Conservation (phyloP, 2,113 vertebrate species). For the Siniperca chuatsi region DNA sequence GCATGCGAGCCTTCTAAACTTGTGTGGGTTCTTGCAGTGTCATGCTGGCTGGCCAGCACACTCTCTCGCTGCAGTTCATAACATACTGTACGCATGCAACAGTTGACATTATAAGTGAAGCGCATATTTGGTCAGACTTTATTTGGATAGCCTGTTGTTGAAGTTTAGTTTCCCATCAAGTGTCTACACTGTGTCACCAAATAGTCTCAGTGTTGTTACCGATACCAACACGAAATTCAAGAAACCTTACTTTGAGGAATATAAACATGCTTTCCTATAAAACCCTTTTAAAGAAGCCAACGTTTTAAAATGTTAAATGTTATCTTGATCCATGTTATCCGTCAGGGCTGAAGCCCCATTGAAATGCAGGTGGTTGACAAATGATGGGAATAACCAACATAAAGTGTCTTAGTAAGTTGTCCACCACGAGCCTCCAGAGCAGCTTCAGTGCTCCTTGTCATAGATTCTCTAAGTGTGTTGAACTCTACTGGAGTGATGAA, state of each 20-base stretch:
- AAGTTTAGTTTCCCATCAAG: neutral
- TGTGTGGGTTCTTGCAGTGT: neutral
- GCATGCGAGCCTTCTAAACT: constrained; percentile 5
- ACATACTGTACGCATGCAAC: neutral
- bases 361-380: neutral
- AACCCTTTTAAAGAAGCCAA: neutral
- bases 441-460: neutral
- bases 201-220: neutral
- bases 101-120: neutral
- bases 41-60: neutral
- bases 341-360: neutral
- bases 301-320: neutral
- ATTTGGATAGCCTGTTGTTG: neutral
- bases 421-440: no score
- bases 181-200: neutral
- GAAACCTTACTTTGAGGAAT: neutral
- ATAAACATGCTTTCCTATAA: neutral
- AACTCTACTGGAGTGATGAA: neutral
- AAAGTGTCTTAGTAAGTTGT: neutral
- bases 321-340: neutral
- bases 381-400: neutral
- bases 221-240: neutral
- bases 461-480: neutral
- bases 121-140: neutral
- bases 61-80: neutral